Evolutionary conservation across 2,888 invertebrate genomes (phyloP).

Genomic region (Scotopteryx bipunctaria): DNA sequence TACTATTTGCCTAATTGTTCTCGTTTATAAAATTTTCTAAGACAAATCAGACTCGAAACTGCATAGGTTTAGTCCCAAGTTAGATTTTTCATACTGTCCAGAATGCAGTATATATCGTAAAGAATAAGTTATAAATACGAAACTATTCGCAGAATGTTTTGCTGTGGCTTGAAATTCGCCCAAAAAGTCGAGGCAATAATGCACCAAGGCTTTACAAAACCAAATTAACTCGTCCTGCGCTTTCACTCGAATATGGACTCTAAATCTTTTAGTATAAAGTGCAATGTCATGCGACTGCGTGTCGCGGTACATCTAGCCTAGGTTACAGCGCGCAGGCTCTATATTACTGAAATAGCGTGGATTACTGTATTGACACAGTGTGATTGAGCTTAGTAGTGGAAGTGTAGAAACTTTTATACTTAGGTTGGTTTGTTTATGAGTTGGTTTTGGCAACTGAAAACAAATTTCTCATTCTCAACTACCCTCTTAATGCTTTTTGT

Average conservation of each 20-base stretch:
- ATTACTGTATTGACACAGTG: constrained; percentile 24
- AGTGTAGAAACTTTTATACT: background rate
- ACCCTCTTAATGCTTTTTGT: too few species aligned
- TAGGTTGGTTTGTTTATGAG: background rate
- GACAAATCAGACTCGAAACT: too few species aligned
- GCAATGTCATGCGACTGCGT: background rate
- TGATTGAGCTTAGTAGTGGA: background rate
- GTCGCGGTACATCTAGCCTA: constrained; percentile 15
- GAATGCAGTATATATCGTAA: too few species aligned
- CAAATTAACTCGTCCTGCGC: constrained; percentile 27
- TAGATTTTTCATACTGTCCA: too few species aligned
- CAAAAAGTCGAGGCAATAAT: constrained; percentile 34
- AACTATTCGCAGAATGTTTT: too few species aligned
- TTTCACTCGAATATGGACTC: constrained; percentile 1
- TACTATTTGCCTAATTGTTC: too few species aligned
- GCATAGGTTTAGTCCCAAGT: too few species aligned
- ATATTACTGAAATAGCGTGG: constrained; percentile 22
- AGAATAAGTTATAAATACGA: too few species aligned
- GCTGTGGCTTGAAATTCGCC: too few species aligned
- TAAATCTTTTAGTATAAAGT: constrained; percentile 1
- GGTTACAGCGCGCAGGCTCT: constrained; percentile 20
- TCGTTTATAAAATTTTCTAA: too few species aligned
- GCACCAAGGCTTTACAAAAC: constrained; percentile 33
- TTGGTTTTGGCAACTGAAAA: constrained; percentile 1
- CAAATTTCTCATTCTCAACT: too few species aligned